phyloP scores from a whole-genome alignment of 2,888 invertebrate species.

The Dione vanillae region DNA sequence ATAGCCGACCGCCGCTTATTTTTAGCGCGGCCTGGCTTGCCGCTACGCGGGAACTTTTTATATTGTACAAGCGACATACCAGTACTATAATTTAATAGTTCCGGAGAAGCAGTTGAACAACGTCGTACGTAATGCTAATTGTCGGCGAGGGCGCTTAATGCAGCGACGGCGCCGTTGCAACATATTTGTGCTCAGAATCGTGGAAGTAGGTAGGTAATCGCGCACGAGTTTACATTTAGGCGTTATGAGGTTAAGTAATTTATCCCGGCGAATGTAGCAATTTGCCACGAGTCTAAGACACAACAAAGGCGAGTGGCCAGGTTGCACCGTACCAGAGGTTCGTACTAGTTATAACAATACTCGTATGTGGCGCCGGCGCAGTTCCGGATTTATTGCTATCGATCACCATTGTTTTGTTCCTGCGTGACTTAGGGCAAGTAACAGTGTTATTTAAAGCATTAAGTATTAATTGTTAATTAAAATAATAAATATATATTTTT shows the following conservation, averaged over 20 bases:
- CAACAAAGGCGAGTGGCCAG: constrained; percentile 59
- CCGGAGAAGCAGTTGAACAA: constrained; percentile 71
- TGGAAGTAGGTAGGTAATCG: constrained; percentile 49
- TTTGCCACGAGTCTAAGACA: constrained; percentile 58
- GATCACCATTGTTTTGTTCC: constrained; percentile 54
- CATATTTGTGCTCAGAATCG: constrained; percentile 55
- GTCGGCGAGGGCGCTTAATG: constrained; percentile 57
- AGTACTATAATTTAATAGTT: constrained; percentile 73
- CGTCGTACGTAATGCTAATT: constrained; percentile 65
- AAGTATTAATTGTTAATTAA: background rate
- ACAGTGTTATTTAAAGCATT: background rate
- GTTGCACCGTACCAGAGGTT: constrained; percentile 57
- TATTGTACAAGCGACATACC: constrained; percentile 56
- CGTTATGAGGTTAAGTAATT: constrained; percentile 57
- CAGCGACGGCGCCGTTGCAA: constrained; percentile 62
- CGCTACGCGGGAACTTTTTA: constrained; percentile 65
- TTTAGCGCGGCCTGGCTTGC: constrained; percentile 61
- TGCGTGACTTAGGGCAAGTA: constrained; percentile 49
- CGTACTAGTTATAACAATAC: constrained; percentile 26
- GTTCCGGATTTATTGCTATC: constrained; percentile 59
- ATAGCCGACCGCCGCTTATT: constrained; percentile 59
- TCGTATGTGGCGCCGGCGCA: constrained; percentile 52
- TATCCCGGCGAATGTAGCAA: constrained; percentile 61
- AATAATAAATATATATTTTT: background rate
- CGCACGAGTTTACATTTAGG: constrained; percentile 48